Conservation (phyloP, 2,113 vertebrate genomes). For the Mustela lutreola region DNA sequence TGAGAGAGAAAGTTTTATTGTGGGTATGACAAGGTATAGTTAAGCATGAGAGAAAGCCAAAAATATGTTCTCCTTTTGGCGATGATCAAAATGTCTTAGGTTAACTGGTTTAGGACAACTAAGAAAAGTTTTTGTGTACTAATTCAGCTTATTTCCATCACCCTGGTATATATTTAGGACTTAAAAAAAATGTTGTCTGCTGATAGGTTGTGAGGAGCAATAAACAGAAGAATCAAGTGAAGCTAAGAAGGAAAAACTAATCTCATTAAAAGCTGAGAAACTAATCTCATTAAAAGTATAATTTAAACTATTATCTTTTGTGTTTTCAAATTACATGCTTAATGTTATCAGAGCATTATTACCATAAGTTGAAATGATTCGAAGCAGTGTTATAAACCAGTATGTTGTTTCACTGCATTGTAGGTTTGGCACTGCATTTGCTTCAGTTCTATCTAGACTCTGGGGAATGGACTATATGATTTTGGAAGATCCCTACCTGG, state of each 20-base stretch:
- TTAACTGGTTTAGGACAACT: neutral
- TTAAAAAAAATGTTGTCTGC: neutral
- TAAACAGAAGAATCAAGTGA: slow-evolving; percentile 25
- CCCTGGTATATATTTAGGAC: neutral
- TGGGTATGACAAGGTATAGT: neutral
- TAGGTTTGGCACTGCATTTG: neutral
- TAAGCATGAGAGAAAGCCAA: slow-evolving; percentile 52
- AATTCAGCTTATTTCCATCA: neutral
- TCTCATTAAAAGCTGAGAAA: neutral
- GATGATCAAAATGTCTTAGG: neutral
- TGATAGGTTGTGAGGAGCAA: neutral
- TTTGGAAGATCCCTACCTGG: neutral
- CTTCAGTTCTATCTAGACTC: neutral
- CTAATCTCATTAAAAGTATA: slow-evolving; percentile 5
- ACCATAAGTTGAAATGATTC: neutral
- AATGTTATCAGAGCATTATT: neutral
- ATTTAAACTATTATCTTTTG: neutral
- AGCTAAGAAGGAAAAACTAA: slow-evolving; percentile 13
- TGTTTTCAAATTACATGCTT: neutral
- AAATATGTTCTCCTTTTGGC: slow-evolving; percentile 6
- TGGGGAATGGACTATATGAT: neutral
- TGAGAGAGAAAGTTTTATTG: slow-evolving; percentile 4
- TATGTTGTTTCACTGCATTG: neutral
- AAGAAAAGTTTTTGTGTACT: neutral
- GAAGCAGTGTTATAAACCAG: neutral